These are phyloP conservation scores for Indri indri DNA, from an alignment of 2,113 vertebrate genomes.

Conservation along the genomic window DNA sequence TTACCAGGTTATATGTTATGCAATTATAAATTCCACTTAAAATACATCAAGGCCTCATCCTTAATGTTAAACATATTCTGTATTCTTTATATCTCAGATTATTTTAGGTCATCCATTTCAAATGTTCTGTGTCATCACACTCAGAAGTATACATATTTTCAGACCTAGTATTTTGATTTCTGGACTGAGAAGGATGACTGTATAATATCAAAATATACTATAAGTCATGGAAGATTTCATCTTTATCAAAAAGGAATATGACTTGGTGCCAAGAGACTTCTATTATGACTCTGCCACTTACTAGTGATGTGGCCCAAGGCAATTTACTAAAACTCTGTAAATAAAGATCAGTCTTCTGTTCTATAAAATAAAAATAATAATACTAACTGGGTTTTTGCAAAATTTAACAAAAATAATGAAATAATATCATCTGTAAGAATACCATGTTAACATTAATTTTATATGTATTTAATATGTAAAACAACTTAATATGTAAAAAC, in stretches of 20 bases:
- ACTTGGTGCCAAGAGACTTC: neutral
- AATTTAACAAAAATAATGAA: neutral
- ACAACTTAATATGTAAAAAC: constrained; percentile 23
- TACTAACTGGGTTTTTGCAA: neutral
- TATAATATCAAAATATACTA: neutral
- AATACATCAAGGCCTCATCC: neutral
- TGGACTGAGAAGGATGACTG: neutral
- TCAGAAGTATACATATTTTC: neutral
- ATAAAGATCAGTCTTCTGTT: neutral
- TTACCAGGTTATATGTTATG: neutral
- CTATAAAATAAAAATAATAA: neutral
- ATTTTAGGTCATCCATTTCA: neutral
- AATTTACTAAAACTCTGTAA: neutral
- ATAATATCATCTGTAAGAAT: neutral
- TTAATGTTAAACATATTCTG: neutral
- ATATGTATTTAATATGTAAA: neutral
- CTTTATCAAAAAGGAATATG: neutral
- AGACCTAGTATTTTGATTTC: neutral
- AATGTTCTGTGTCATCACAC: neutral
- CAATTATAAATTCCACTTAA: neutral
- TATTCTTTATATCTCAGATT: neutral
- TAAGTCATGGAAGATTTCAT: neutral
- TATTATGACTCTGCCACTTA: neutral
- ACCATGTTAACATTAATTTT: neutral
- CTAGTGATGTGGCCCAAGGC: neutral